Conservation (phyloP, 2,888 invertebrate species). For the Tholera decimalis region DNA sequence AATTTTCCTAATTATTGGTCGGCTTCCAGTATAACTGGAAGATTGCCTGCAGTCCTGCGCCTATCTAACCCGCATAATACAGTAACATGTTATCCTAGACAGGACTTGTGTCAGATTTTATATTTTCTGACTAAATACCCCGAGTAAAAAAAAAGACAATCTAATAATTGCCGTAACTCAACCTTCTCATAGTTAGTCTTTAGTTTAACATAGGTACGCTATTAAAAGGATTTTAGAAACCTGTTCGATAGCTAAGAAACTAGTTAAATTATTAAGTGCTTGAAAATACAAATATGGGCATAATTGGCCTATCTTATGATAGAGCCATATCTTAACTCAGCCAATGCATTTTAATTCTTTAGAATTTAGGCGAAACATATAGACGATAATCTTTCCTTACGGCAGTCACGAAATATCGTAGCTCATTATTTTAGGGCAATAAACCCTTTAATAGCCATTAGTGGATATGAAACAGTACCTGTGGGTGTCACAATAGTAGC, state of each 20-base stretch:
- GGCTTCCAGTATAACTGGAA: too few relatives aligned
- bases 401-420: slow-evolving; percentile 32
- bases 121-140: too few relatives aligned
- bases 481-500: slow-evolving; percentile 84
- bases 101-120: too few relatives aligned
- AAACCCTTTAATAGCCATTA: slow-evolving; percentile 77
- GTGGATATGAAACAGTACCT: slow-evolving; percentile 73
- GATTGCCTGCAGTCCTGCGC: too few relatives aligned
- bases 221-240: slow-evolving; percentile 35
- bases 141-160: background rate
- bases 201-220: slow-evolving; percentile 25
- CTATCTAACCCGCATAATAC: too few relatives aligned
- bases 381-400: slow-evolving; percentile 39
- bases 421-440: slow-evolving; percentile 77
- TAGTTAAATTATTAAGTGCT: slow-evolving; percentile 37
- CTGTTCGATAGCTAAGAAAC: slow-evolving; percentile 27
- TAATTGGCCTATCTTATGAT: slow-evolving; percentile 41
- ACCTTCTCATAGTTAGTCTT: slow-evolving; percentile 9
- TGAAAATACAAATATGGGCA: slow-evolving; percentile 46
- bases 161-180: slow-evolving; percentile 13
- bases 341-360: slow-evolving; percentile 25
- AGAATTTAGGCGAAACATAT: slow-evolving; percentile 35
- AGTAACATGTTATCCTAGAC: too few relatives aligned
- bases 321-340: slow-evolving; percentile 18
- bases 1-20: too few relatives aligned